Percentiles rank a stretch among this genome's conserved stretches.
phyloP scores from a whole-genome alignment of 2,888 invertebrate species.

The Bellardia pandia region DNA sequence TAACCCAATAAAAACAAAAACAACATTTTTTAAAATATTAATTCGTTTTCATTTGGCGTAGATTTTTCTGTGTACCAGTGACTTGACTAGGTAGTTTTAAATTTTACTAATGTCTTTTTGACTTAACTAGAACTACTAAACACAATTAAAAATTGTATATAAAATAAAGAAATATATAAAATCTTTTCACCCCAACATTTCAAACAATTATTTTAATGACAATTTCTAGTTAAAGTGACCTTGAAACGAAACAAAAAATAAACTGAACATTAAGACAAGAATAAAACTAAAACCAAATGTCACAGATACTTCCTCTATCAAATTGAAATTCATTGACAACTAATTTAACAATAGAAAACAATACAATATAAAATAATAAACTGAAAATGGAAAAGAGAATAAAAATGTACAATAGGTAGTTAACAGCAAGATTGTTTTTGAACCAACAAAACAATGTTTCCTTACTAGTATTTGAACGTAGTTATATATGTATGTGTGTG shows the following conservation, averaged over 20 bases:
- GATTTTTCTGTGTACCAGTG: too few relatives aligned
- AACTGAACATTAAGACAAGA: not conserved
- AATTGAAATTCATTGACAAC: slow-evolving; percentile 63
- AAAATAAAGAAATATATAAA: too few relatives aligned
- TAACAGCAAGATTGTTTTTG: slow-evolving; percentile 21
- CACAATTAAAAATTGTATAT: too few relatives aligned
- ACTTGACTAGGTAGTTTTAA: too few relatives aligned
- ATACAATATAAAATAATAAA: slow-evolving; percentile 39
- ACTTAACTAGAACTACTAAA: too few relatives aligned
- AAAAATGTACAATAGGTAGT: slow-evolving; percentile 4
- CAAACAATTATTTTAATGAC: slow-evolving; percentile 30
- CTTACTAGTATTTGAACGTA: not conserved
- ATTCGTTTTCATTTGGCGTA: too few relatives aligned
- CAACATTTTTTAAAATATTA: too few relatives aligned
- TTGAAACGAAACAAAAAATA: slow-evolving; percentile 37
- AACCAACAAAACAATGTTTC: slow-evolving; percentile 31
- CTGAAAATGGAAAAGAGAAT: slow-evolving; percentile 4
- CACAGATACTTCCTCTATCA: slow-evolving; percentile 25
- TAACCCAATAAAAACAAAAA: too few relatives aligned
- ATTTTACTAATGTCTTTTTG: too few relatives aligned
- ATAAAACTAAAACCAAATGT: slow-evolving; percentile 25
- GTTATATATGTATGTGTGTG: too few relatives aligned
- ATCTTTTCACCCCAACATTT: not conserved
- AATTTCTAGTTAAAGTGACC: slow-evolving; percentile 50
- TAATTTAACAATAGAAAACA: slow-evolving; percentile 54